Evolutionary conservation across 1,140 invertebrate genomes (phyloP).

Genomic region (Temnothorax nylanderi): DNA sequence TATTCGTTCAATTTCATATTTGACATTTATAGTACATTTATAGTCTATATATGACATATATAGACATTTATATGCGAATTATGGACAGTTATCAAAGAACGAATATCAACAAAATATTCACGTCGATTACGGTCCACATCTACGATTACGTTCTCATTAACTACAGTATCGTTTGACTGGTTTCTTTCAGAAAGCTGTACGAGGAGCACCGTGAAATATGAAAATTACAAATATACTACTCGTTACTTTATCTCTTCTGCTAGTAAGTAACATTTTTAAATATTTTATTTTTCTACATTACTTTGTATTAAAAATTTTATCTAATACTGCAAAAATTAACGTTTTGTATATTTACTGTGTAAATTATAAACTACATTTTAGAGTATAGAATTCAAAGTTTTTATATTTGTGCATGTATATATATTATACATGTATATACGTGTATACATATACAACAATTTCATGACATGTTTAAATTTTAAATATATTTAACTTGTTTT

Average conservation of each 20-base stretch:
- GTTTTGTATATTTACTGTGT: not conserved
- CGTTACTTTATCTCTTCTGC: not conserved
- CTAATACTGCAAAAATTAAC: not conserved
- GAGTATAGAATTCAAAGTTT: not conserved
- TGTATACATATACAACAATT: not conserved
- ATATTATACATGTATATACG: too few relatives aligned
- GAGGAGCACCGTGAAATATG: not conserved
- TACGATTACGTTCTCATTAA: not conserved
- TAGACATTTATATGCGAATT: not conserved
- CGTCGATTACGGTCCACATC: not conserved
- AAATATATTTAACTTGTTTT: not conserved
- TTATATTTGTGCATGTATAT: not conserved
- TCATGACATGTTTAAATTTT: not conserved
- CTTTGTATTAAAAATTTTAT: not conserved
- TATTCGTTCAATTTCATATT: not conserved
- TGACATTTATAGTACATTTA: conserved; percentile 10
- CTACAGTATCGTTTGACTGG: not conserved
- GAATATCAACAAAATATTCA: conserved; percentile 8
- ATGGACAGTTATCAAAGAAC: conserved; percentile 4
- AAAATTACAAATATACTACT: conserved; percentile 19
- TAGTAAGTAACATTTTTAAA: conserved; percentile 30
- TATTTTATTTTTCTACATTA: not conserved
- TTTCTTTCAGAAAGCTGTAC: not conserved
- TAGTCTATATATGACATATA: too few relatives aligned
- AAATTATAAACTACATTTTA: not conserved